Evolutionary conservation across 2,797 vertebrate species (phyloP).

Genomic region (Sebastolobus altivelis): DNA sequence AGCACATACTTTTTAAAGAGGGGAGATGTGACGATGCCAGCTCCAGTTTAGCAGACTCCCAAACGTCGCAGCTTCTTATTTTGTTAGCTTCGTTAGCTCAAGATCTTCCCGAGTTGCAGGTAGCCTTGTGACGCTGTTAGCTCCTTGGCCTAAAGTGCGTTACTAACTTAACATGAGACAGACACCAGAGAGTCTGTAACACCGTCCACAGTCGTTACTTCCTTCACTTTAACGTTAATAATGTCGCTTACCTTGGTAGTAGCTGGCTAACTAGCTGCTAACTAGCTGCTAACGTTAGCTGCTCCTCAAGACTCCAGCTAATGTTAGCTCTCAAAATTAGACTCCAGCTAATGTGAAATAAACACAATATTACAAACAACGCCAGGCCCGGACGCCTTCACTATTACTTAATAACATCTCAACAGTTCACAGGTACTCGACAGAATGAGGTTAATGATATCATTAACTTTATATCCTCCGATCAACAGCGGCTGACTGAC

Average conservation of each 20-base stretch:
- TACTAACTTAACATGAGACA: background rate
- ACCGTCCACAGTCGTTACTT: background rate
- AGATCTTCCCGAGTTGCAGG: slow-evolving; percentile 32
- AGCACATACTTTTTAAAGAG: slow-evolving; percentile 65
- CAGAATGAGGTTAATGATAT: background rate
- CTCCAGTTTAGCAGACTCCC: slow-evolving; percentile 66
- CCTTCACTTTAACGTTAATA: background rate
- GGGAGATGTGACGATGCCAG: slow-evolving; percentile 59
- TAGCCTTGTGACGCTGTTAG: slow-evolving; percentile 51
- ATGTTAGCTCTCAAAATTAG: background rate
- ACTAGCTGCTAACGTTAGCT: slow-evolving; percentile 53
- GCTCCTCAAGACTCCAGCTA: slow-evolving; percentile 68
- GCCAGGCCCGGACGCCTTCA: slow-evolving; percentile 12
- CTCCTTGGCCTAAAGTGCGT: slow-evolving; percentile 26
- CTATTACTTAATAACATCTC: slow-evolving; percentile 34
- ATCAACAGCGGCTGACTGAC: slow-evolving; percentile 37
- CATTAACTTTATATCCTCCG: slow-evolving; percentile 18
- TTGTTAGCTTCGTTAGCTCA: slow-evolving; percentile 28
- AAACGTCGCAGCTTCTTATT: slow-evolving; percentile 9
- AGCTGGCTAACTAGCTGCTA: background rate
- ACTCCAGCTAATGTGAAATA: background rate
- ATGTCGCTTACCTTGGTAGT: background rate
- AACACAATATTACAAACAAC: background rate
- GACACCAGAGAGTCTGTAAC: background rate
- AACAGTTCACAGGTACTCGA: background rate